Conservation (phyloP, 2,797 vertebrate species). For the Erpetoichthys calabaricus region DNA sequence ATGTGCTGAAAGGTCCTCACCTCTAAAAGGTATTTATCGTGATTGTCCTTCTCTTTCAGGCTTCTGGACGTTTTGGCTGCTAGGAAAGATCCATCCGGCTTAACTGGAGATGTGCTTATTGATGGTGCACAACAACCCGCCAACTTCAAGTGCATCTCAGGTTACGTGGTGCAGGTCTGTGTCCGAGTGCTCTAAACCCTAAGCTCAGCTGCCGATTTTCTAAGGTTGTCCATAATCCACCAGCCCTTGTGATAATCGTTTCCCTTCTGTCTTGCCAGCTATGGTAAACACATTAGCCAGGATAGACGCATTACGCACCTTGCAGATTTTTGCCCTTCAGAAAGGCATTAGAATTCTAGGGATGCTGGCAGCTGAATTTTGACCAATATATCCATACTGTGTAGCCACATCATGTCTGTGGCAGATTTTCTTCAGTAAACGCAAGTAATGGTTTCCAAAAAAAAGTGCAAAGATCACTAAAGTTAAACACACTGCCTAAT, state of each 20-base stretch:
- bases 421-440: no score
- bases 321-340: not conserved
- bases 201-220: not conserved
- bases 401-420: no score
- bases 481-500: no score
- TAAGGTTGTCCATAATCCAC: not conserved
- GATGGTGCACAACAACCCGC: conserved; percentile 44
- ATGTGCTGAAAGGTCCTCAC: no score
- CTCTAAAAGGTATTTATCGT: no score
- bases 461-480: no score
- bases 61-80: conserved; percentile 51
- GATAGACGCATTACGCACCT: not conserved
- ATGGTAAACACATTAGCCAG: not conserved
- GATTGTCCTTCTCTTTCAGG: conserved; percentile 20
- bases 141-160: conserved; percentile 52
- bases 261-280: not conserved
- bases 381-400: no score
- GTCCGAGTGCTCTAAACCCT: no score
- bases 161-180: conserved; percentile 51
- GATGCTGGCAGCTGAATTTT: no score
- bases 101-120: conserved; percentile 48
- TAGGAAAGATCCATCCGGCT: conserved; percentile 43
- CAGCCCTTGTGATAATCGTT: not conserved
- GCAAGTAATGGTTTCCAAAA: no score
- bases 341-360: no score